These are phyloP conservation scores for Colletes gigas DNA, from an alignment of 1,140 invertebrate genomes.

Conservation along the genomic window DNA sequence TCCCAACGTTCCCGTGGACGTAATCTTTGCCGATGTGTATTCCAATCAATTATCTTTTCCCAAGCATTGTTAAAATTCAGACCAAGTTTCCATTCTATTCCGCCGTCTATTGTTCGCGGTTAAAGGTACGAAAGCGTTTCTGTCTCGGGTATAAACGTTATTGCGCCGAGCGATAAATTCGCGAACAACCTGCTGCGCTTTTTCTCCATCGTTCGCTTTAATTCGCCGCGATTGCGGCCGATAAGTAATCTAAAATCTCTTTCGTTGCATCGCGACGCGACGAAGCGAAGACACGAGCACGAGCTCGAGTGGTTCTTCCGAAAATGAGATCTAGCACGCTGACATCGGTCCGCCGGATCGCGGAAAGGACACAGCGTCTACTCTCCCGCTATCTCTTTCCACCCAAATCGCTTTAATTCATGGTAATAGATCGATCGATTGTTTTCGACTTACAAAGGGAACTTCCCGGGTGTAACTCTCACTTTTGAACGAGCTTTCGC, in stretches of 20 bases:
- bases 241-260: constrained; percentile 33
- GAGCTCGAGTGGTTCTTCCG: no score
- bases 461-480: no score
- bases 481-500: no score
- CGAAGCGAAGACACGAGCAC: no score
- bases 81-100: not conserved
- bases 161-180: constrained; percentile 27
- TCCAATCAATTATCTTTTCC: not conserved
- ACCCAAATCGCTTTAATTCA: no score
- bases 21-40: not conserved
- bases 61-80: constrained; percentile 5
- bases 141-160: constrained; percentile 3
- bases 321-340: no score
- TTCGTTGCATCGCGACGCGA: not conserved
- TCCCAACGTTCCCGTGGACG: not conserved
- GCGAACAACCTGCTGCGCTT: not conserved
- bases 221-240: not conserved
- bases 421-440: no score
- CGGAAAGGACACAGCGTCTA: no score
- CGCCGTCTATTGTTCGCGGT: not conserved
- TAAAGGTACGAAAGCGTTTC: not conserved
- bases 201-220: not conserved
- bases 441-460: no score
- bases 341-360: no score
- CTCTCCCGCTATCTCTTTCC: no score